A percentile compares a stretch with the other conserved stretches of the same genome.
Evolutionary conservation across 1,140 invertebrate species (phyloP).

Genomic region (Bombyx mori): DNA sequence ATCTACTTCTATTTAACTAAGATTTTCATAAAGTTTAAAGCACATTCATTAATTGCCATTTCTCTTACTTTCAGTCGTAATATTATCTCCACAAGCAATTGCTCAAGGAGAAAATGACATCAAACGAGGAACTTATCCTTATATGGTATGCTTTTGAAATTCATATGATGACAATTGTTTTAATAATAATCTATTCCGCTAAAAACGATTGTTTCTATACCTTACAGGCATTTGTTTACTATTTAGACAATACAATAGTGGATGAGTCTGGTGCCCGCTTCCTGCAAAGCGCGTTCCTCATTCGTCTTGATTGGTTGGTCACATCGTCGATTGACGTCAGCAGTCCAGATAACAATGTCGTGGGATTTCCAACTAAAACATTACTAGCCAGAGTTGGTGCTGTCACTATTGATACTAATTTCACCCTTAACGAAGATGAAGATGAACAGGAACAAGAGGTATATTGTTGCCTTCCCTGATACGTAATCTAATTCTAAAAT

Average conservation of each 20-base stretch:
- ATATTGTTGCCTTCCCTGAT: not conserved
- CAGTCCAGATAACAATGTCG: slow-evolving; percentile 9
- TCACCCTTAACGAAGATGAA: slow-evolving; percentile 56
- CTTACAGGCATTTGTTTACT: slow-evolving; percentile 50
- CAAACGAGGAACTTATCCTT: slow-evolving; percentile 41
- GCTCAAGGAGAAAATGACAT: slow-evolving; percentile 35
- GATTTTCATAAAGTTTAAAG: not conserved
- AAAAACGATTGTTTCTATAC: not conserved
- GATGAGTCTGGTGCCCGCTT: slow-evolving; percentile 28
- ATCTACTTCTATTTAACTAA: not conserved
- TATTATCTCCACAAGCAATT: slow-evolving; percentile 17
- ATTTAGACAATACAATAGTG: slow-evolving; percentile 38
- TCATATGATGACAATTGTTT: not conserved
- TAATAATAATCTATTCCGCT: not conserved
- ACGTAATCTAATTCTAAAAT: too few relatives aligned
- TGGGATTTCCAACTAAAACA: slow-evolving; percentile 45
- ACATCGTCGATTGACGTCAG: slow-evolving; percentile 33
- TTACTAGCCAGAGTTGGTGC: slow-evolving; percentile 47
- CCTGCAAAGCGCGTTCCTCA: slow-evolving; percentile 35
- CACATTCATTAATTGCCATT: not conserved
- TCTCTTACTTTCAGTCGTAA: slow-evolving; percentile 12
- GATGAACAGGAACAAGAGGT: slow-evolving; percentile 59
- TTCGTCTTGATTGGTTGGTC: slow-evolving; percentile 42
- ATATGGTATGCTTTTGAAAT: slow-evolving; percentile 34
- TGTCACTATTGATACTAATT: slow-evolving; percentile 33